Evolutionary conservation across 2,113 vertebrate genomes (phyloP), one percentile per base, ranked within the genome.

Genomic region (Phyllopteryx taeniolatus): DNA sequence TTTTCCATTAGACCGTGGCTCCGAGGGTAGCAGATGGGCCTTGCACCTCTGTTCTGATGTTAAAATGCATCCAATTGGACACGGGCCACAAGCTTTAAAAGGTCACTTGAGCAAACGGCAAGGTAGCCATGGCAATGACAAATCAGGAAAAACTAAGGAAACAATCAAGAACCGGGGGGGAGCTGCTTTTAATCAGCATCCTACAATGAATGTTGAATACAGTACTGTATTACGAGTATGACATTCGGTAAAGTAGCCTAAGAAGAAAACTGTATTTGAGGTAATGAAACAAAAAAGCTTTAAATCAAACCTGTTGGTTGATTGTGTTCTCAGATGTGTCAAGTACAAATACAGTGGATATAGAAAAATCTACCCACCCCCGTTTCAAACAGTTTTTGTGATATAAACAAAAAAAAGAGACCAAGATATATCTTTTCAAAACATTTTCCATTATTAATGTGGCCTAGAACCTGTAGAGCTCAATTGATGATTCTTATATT

Each of bases 1-100:
- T 83, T 91, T 89, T 88, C 67, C 35, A 79, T 88, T 87, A 88
- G 78, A 84, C 85, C 69, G 75, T 69, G 66, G 68, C 33, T 43
- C 20, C 31, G 39, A 7, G 53, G 59, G 72, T 76, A 79, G 79
- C 84, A 57, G 59, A 35, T 85, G 69, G 82, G 72, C 61, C 49
- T 27, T 6, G 62, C 44, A 56, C 63, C 39, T 60, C 43, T 46
- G 53, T 43, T 69, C 70, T 69, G 44, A 78, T 87, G 79, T 78
- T 72, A 86, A 87, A 89, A 87, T 83, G 75, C 84, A 91, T 83
- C 71, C 69, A 73, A 77, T 61, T 35, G 14, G 31, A 61, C 31
- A 35, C 33, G 15, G 35, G 59, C 31, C 59, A 35, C 14, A 15
- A 2, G 59, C 13, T 35, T 35, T 19, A 61, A 61, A 56, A 20